These are phyloP conservation scores for Dasypus novemcinctus DNA, from an alignment of 2,113 vertebrate genomes.

Conservation along the genomic window DNA sequence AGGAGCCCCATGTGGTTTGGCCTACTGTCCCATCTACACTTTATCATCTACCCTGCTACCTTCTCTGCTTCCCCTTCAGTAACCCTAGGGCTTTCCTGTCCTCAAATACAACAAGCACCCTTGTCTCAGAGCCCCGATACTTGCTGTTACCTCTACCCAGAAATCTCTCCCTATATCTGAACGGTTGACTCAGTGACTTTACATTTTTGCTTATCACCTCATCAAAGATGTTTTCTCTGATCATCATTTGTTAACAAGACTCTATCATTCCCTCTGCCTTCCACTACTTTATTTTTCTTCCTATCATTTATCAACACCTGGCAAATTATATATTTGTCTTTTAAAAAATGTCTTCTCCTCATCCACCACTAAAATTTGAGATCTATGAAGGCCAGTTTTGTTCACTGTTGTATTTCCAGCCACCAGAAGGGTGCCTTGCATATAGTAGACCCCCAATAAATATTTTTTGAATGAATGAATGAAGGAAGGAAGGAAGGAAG, in stretches of 20 bases:
- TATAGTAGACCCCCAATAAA: too few relatives aligned
- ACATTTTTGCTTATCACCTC: not conserved
- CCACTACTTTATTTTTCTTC: not conserved
- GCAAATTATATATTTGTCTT: not conserved
- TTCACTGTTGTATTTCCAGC: too few relatives aligned
- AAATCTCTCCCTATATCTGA: not conserved
- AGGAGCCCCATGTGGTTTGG: not conserved
- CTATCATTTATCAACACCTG: not conserved
- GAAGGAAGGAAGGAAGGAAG: too few relatives aligned
- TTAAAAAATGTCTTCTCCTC: not conserved
- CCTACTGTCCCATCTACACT: too few relatives aligned
- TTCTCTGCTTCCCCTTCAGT: not conserved
- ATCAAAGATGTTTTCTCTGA: not conserved
- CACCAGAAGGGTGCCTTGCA: too few relatives aligned
- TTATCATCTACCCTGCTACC: not conserved
- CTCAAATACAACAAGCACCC: not conserved
- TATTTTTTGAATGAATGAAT: too few relatives aligned
- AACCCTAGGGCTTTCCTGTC: not conserved
- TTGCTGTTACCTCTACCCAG: not conserved
- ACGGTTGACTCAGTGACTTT: not conserved
- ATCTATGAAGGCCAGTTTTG: not conserved
- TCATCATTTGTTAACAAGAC: not conserved
- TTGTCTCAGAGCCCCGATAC: not conserved
- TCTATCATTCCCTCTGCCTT: not conserved
- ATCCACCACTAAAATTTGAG: not conserved